Base-by-base conservation (phyloP, 2,113 vertebrate species). In the Pogonocichla stellata region DNA sequence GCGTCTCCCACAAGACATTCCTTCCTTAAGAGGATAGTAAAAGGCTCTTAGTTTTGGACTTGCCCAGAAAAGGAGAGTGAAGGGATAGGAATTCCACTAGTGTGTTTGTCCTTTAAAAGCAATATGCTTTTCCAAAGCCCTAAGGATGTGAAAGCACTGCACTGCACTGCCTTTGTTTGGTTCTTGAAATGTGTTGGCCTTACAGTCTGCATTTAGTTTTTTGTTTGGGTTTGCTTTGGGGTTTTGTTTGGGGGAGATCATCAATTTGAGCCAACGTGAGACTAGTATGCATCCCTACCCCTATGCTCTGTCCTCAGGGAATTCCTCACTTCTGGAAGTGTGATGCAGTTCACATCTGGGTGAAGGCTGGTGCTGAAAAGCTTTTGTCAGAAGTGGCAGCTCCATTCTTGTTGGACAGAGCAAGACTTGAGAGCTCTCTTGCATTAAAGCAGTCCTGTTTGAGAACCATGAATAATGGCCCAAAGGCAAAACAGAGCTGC, bases 101-200 rank as follows among this genome's bases (percentile, higher is more conserved):
- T n/a, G 24, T 64, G 22, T 38, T 88, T 90, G 48, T 88, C 60
- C 42, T 90, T 74, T 86, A 93, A 95, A 94, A 95, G 24, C 9
- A 72, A 57, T 22, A n/a, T 14, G 12, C 23, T 64, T 83, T 90
- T 80, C 51, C 71, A 86, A 51, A 84, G 43, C 58, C 34, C 38
- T 71, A 24, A 67, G 31, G 28, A 81, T 58, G 5, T 2, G 9
- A 77, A 54, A 34, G 9, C 7, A 17, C 15, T 45, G 19, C 19
- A 22, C 22, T 66, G 45, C 6, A 28, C 15, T 40, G 13, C 12
- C 93, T 73, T 65, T 57, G 8, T 56, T 58, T 87, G 4, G 13
- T 33, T 90, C 66, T 78, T 92, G 29, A 83, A 83, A 83, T 33
- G 3, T 25, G 25, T 12, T 72, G 15, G 40, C 29, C 36, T 72